phyloP scores from a whole-genome alignment of 2,113 vertebrate species.

The Nothocercus julius region DNA sequence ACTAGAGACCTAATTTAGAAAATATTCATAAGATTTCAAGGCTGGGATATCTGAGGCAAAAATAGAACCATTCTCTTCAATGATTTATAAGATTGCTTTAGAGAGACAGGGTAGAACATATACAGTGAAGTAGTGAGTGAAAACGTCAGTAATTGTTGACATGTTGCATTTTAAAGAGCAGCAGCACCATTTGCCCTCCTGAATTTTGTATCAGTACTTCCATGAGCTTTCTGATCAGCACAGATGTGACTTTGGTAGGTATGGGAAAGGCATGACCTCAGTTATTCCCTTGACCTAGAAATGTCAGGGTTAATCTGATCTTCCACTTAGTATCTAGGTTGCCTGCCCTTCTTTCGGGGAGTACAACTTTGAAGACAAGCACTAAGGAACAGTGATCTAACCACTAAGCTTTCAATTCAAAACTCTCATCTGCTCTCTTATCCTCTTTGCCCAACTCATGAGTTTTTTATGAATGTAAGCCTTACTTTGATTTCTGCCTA shows the following conservation, averaged over 20 bases:
- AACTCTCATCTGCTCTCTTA: conserved; percentile 16
- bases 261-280: conserved; percentile 45
- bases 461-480: conserved; percentile 5
- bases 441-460: conserved; percentile 20
- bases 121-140: conserved; percentile 66
- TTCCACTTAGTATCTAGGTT: conserved; percentile 53
- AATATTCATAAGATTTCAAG: conserved; percentile 73
- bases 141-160: conserved; percentile 68
- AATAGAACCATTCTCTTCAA: conserved; percentile 80
- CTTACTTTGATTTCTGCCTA: conserved; percentile 27
- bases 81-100: conserved; percentile 81
- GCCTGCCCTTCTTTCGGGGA: conserved; percentile 27
- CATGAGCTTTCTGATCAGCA: conserved; percentile 21
- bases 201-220: conserved; percentile 66
- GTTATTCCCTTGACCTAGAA: conserved; percentile 64
- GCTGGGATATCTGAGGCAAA: conserved; percentile 71
- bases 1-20: conserved; percentile 74
- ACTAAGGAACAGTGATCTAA: background rate
- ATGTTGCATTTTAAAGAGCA: conserved; percentile 45
- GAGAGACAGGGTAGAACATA: conserved; percentile 75
- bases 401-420: conserved; percentile 14
- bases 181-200: conserved; percentile 27
- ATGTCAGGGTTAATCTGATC: conserved; percentile 68
- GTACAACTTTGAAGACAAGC: conserved; percentile 31
- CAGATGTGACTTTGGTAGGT: conserved; percentile 57